Evolutionary conservation across 37 sponge, comb jelly and placozoan species (phyloP).

Genomic region (Ianthella basta): DNA sequence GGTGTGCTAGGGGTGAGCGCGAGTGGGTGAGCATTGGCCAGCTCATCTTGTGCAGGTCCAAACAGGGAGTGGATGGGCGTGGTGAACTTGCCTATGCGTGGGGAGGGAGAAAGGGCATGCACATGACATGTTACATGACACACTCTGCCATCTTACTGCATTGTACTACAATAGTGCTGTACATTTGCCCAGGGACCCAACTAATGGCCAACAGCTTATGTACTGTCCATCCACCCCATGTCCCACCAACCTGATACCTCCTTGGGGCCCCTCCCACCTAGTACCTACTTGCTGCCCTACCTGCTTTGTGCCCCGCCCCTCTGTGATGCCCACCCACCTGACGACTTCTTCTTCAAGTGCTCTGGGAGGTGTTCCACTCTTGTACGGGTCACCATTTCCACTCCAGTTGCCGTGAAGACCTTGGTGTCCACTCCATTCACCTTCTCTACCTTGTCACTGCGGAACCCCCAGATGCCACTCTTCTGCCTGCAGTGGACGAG

Average conservation of each 20-base stretch:
- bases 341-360: constrained; percentile 67
- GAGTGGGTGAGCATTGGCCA: background rate
- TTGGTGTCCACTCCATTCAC: constrained; percentile 76
- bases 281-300: too few species aligned
- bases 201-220: too few species aligned
- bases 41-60: constrained; percentile 49
- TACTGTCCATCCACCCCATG: too few species aligned
- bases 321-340: constrained; percentile 45
- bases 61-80: constrained; percentile 46
- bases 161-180: background rate
- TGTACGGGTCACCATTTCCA: constrained; percentile 86
- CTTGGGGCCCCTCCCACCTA: too few species aligned
- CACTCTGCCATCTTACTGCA: background rate
- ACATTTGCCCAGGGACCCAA: too few species aligned
- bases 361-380: constrained; percentile 93
- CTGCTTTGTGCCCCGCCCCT: too few species aligned
- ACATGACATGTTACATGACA: background rate
- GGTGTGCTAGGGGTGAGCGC: background rate
- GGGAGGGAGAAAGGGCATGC: background rate
- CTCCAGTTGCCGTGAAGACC: constrained; percentile 81
- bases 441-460: constrained; percentile 76
- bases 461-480: constrained; percentile 89
- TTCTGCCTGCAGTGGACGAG: constrained; percentile 60
- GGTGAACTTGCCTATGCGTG: constrained; percentile 2
- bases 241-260: too few species aligned